A percentile compares a stretch with the other conserved stretches of the same genome.
Conservation (phyloP, 2,797 vertebrate genomes). For the Hydrolagus colliei region DNA sequence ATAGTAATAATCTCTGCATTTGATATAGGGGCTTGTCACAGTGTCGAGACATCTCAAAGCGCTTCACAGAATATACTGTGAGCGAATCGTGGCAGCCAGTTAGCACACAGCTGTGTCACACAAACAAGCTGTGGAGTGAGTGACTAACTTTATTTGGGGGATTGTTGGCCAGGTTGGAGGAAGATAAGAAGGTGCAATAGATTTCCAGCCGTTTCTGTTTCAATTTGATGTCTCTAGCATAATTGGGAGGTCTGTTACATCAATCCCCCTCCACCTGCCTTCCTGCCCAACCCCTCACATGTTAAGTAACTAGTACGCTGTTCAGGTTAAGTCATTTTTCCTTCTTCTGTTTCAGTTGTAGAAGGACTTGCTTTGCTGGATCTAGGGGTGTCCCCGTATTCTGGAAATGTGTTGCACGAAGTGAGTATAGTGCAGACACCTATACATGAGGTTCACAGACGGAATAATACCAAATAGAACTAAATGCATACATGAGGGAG, state of each 20-base stretch:
- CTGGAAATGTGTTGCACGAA: constrained; percentile 94
- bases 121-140: too few relatives aligned
- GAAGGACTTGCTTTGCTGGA: constrained; percentile 90
- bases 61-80: too few relatives aligned
- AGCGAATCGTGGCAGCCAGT: too few relatives aligned
- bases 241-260: too few relatives aligned
- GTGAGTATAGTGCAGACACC: constrained; percentile 51
- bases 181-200: neutral
- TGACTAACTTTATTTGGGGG: neutral
- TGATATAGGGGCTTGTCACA: too few relatives aligned
- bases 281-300: too few relatives aligned
- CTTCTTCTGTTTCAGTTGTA: constrained; percentile 69
- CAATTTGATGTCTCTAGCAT: too few relatives aligned
- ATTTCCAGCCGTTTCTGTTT: neutral
- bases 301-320: too few relatives aligned
- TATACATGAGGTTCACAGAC: neutral
- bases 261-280: too few relatives aligned
- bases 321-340: neutral
- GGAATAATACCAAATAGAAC: neutral
- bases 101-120: too few relatives aligned
- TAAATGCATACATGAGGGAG: neutral
- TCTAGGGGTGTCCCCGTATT: constrained; percentile 86
- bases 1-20: too few relatives aligned
- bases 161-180: neutral
- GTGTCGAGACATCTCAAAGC: too few relatives aligned